A percentile compares a stretch with the other conserved stretches of the same genome.
Conservation (phyloP, 2,888 invertebrate species). For the Sesia bembeciformis region DNA sequence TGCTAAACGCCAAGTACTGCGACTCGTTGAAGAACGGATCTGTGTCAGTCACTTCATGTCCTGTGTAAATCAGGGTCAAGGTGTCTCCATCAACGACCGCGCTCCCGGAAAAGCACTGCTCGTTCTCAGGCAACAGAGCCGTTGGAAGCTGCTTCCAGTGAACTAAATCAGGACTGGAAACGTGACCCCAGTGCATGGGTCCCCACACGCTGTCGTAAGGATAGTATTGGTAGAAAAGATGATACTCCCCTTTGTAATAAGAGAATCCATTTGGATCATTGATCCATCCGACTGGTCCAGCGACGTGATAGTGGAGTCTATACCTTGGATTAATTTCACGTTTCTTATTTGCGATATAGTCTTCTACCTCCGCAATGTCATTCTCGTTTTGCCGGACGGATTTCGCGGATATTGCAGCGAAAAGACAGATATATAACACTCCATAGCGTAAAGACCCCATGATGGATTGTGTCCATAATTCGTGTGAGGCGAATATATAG, state of each 20-base stretch:
- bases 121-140: slow-evolving; percentile 58
- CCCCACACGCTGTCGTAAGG: slow-evolving; percentile 60
- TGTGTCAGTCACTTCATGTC: slow-evolving; percentile 23
- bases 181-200: slow-evolving; percentile 74
- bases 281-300: slow-evolving; percentile 68
- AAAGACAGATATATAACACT: slow-evolving; percentile 16
- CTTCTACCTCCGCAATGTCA: slow-evolving; percentile 32
- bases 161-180: slow-evolving; percentile 54
- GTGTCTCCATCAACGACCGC: slow-evolving; percentile 48
- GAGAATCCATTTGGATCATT: slow-evolving; percentile 75
- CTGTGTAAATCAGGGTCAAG: slow-evolving; percentile 55
- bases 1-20: slow-evolving; percentile 53
- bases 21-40: slow-evolving; percentile 44
- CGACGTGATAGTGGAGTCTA: slow-evolving; percentile 49
- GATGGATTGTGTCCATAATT: not conserved
- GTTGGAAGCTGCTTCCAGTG: slow-evolving; percentile 64
- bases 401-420: slow-evolving; percentile 19
- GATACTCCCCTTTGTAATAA: slow-evolving; percentile 62
- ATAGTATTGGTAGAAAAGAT: slow-evolving; percentile 71
- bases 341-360: slow-evolving; percentile 42
- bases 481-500: not conserved
- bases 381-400: slow-evolving; percentile 16
- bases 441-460: not conserved
- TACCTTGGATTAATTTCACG: slow-evolving; percentile 44
- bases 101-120: slow-evolving; percentile 64